Evolutionary conservation across 2,797 vertebrate genomes (phyloP).

Genomic region (Spinus pinus): DNA sequence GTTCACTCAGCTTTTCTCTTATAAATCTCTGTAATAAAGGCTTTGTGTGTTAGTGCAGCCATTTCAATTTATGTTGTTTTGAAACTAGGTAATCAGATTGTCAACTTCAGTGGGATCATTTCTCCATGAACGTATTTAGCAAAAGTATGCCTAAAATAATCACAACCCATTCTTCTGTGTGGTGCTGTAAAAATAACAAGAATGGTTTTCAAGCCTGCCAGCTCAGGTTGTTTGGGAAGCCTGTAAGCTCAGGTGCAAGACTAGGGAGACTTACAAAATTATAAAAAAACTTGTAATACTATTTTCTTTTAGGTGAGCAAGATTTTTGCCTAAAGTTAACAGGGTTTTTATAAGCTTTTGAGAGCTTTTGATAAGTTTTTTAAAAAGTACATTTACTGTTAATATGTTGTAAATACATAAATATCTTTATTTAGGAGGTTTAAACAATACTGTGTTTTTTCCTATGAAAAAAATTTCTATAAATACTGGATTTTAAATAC

Average conservation of each 20-base stretch:
- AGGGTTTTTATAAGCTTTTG: background rate
- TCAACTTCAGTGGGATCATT: slow-evolving; percentile 3
- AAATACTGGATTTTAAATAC: background rate
- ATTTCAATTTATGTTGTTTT: slow-evolving; percentile 38
- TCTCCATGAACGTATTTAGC: background rate
- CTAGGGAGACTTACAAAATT: background rate
- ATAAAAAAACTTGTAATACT: background rate
- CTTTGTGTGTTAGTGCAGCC: background rate
- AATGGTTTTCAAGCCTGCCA: background rate
- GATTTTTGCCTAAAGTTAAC: background rate
- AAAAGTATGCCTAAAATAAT: background rate
- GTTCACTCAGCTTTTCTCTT: slow-evolving; percentile 28
- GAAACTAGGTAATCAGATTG: slow-evolving; percentile 38
- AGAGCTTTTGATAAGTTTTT: background rate
- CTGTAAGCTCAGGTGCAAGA: background rate
- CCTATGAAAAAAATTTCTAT: background rate
- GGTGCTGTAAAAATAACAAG: background rate
- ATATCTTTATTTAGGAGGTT: background rate
- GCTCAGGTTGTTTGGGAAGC: background rate
- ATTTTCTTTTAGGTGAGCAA: background rate
- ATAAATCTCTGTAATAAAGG: slow-evolving; percentile 30
- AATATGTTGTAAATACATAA: background rate
- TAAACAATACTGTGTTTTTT: background rate
- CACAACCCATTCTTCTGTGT: background rate
- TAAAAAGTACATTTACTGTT: background rate